Base-by-base conservation (phyloP, 2,797 vertebrate species). In the Leucoraja ocellata region DNA sequence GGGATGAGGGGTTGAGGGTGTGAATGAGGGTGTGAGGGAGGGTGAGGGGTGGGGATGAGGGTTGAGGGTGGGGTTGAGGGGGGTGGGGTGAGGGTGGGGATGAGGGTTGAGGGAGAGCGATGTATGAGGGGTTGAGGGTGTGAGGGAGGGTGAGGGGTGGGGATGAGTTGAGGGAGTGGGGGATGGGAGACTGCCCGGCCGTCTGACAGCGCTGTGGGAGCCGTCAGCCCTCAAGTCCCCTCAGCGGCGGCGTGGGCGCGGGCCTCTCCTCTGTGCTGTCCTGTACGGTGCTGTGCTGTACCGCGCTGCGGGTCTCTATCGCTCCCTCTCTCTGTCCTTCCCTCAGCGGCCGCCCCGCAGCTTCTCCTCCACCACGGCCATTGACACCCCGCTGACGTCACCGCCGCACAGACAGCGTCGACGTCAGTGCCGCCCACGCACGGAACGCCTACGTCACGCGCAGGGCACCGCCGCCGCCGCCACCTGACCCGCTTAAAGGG, bases 311-410 rank as follows among this genome's bases (percentile, higher is more conserved):
- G 46, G 46, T 46, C 46, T 46, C 46, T 54, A 3, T 54, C 39
- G 71, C 76, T 25, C 10, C 4, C 74, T 28, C 1, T 1, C 88
- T 68, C 28, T 68, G n/a, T 93, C 71, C 93, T n/a, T 91, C 3
- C 46, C 46, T n/a, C 76, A 8, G 36, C 36, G n/a, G 63, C 63
- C 28, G 25, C 76, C 81, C 63, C 36, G 93, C 32, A 1, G 11
- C 93, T 93, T 77, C 74, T 6, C 93, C 94, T 8, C 94, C 94
- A 93, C 94, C 94, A 93, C 95, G 94, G 94, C 10, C 58, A 32
- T 58, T 28, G 36, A 74, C 93, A 95, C 95, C 94, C 95, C 94
- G 95, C 95, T 95, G 96, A 96, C 95, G 95, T 96, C 96, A 96
- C 96, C 96, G 96, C 90, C 73, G 13, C 90, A 58, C 90, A 92